phyloP scores from a whole-genome alignment of 1,140 invertebrate species.

The Galleria mellonella region DNA sequence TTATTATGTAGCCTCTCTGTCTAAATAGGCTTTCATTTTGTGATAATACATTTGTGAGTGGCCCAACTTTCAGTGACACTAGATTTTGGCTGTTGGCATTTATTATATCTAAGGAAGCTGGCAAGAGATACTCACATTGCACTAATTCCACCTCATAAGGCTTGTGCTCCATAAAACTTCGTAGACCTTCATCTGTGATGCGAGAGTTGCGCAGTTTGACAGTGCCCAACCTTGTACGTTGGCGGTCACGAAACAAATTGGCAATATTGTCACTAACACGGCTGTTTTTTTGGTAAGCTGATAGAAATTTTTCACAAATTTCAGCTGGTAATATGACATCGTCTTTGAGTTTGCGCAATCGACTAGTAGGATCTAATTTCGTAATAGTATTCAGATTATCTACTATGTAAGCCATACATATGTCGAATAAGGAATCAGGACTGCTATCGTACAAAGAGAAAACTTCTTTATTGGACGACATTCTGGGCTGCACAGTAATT shows the following conservation, averaged over 20 bases:
- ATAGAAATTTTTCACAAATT: constrained; percentile 74
- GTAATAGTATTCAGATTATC: constrained; percentile 45
- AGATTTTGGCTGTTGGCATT: constrained; percentile 74
- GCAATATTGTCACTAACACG: constrained; percentile 80
- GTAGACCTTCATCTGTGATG: constrained; percentile 81
- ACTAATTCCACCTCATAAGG: constrained; percentile 83
- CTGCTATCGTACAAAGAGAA: constrained; percentile 38
- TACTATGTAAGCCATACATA: constrained; percentile 46
- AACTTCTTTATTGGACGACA: constrained; percentile 33
- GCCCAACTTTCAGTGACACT: constrained; percentile 56
- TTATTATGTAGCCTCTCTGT: constrained; percentile 72
- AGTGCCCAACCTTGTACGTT: constrained; percentile 79
- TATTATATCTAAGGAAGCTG: constrained; percentile 75
- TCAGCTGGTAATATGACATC: constrained; percentile 57
- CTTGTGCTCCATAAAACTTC: constrained; percentile 81
- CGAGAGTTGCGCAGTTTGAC: constrained; percentile 82
- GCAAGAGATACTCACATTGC: constrained; percentile 81
- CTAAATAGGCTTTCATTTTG: constrained; percentile 33
- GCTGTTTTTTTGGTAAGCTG: constrained; percentile 76
- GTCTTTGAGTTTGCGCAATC: constrained; percentile 42
- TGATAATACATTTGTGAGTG: constrained; percentile 31
- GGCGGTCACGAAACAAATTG: constrained; percentile 81
- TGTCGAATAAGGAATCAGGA: constrained; percentile 41
- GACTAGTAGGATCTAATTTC: constrained; percentile 26
- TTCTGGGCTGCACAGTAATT: constrained; percentile 23